Conservation (phyloP, 2,888 invertebrate genomes). For the Stegana nigrithorax region DNA sequence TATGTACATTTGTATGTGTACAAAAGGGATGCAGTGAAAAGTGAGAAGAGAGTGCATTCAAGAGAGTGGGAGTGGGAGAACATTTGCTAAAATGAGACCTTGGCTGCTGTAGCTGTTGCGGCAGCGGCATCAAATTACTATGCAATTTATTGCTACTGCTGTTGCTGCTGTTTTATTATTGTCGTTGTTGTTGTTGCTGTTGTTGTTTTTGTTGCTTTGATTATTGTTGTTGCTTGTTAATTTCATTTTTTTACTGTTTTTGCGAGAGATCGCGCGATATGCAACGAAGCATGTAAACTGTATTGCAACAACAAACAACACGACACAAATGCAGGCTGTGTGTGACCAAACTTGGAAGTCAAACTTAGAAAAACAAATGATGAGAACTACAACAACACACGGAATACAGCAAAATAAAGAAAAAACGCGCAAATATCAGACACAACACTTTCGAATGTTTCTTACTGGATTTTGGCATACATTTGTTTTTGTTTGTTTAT, state of each 20-base stretch:
- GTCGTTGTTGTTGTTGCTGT: neutral
- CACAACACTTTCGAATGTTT: no score
- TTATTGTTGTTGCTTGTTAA: neutral
- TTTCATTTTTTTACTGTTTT: no score
- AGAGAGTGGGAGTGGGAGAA: neutral
- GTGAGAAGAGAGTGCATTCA: neutral
- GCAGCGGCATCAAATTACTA: conserved; percentile 20
- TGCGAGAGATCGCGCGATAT: conserved; percentile 9
- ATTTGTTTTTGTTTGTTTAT: neutral
- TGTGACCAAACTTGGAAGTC: conserved; percentile 3
- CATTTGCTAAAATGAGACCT: conserved; percentile 20
- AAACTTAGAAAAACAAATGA: conserved; percentile 23
- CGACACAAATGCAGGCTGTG: conserved; percentile 22
- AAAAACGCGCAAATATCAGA: no score
- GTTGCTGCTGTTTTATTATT: neutral
- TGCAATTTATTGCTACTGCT: conserved; percentile 4
- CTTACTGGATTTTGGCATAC: neutral
- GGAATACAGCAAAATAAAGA: no score
- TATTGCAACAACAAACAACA: conserved; percentile 40
- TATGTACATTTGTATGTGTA: no score
- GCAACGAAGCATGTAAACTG: conserved; percentile 9
- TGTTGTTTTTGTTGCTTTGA: neutral
- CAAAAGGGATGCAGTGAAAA: neutral
- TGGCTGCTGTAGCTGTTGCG: conserved; percentile 30
- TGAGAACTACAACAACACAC: conserved; percentile 21